Evolutionary conservation across 2,797 vertebrate genomes (phyloP).

Genomic region (Lindbergichthys nudifrons): DNA sequence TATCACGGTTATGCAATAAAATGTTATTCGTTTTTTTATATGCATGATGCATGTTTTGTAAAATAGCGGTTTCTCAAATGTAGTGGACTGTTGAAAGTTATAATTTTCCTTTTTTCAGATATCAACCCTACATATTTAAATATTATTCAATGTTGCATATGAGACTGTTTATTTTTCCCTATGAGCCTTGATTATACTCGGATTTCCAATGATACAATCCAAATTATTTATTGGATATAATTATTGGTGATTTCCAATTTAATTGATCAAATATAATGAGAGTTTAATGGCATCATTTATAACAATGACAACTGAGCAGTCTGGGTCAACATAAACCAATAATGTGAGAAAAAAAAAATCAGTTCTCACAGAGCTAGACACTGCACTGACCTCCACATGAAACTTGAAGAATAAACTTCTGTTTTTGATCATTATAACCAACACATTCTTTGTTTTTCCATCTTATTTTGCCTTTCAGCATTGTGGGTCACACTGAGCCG

Average conservation of each 20-base stretch:
- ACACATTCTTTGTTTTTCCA: not conserved
- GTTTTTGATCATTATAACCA: not conserved
- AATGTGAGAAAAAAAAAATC: not conserved
- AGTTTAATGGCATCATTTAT: constrained; percentile 57
- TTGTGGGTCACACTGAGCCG: constrained; percentile 88
- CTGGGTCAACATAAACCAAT: constrained; percentile 8
- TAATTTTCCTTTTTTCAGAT: not conserved
- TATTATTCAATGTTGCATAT: not conserved
- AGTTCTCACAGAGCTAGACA: not conserved
- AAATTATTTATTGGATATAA: constrained; percentile 6
- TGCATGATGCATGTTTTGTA: not conserved
- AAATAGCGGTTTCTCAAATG: not conserved
- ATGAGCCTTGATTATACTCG: not conserved
- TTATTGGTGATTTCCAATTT: constrained; percentile 6
- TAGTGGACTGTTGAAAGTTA: not conserved
- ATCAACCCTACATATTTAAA: not conserved
- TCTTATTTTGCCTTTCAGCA: constrained; percentile 69
- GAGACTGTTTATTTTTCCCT: not conserved
- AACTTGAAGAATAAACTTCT: not conserved
- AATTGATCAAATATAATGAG: constrained; percentile 40
- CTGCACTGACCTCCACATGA: constrained; percentile 10
- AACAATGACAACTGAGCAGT: constrained; percentile 20
- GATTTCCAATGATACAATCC: not conserved
- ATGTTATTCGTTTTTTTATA: not conserved
- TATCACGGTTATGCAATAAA: not conserved